Conservation (phyloP, 1,140 invertebrate species). For the Lucilia sericata region DNA sequence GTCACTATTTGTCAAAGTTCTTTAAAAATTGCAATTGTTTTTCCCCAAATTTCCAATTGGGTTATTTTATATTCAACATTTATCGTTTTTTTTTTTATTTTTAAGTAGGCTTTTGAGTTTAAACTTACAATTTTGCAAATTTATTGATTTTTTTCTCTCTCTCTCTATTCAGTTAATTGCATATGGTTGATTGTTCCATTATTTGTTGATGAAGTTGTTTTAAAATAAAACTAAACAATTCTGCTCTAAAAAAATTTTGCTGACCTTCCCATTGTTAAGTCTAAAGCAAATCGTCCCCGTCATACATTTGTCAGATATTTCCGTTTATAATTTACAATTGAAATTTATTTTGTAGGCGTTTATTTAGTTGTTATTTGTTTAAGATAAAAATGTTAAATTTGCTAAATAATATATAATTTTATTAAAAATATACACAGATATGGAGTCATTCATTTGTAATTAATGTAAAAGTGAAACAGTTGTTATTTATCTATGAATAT, state of each 20-base stretch:
- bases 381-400: neutral
- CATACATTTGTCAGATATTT: neutral
- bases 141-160: neutral
- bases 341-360: constrained; percentile 5
- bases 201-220: neutral
- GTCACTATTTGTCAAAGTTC: too few species aligned
- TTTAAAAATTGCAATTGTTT: too few species aligned
- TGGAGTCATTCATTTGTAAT: neutral
- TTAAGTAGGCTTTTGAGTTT: neutral
- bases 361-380: neutral
- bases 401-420: neutral
- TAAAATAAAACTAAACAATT: neutral
- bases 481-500: neutral
- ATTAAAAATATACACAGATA: neutral
- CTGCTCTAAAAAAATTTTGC: neutral
- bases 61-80: too few species aligned
- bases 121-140: neutral
- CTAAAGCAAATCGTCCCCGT: neutral
- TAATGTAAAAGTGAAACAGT: neutral
- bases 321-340: neutral
- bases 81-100: too few species aligned
- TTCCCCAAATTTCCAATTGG: too few species aligned
- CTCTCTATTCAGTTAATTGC: neutral
- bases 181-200: neutral
- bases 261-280: neutral